phyloP scores from a whole-genome alignment of 2,113 vertebrate species.

The Cathartes aura region DNA sequence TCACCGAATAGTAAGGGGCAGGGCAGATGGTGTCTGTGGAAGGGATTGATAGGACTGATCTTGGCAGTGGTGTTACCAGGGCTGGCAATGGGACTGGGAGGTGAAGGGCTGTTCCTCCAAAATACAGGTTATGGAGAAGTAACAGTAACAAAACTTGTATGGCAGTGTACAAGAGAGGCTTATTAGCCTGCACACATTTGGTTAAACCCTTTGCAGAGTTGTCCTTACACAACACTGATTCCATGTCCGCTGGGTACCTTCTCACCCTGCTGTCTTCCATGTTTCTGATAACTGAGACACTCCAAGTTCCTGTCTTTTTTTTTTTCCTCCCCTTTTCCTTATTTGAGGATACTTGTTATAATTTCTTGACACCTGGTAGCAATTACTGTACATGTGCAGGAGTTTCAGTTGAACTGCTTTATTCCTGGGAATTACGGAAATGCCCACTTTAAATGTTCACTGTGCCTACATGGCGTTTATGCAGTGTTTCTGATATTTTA shows the following conservation, averaged over 20 bases:
- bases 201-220: background rate
- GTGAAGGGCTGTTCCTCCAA: background rate
- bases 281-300: background rate
- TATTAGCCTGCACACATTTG: background rate
- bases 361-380: background rate
- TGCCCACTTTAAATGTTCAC: background rate
- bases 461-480: background rate
- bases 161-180: background rate
- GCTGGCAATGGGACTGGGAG: background rate
- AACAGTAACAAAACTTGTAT: background rate
- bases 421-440: background rate
- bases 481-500: background rate
- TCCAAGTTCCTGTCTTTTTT: background rate
- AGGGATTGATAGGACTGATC: background rate
- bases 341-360: background rate
- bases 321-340: background rate
- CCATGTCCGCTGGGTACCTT: background rate
- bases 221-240: background rate
- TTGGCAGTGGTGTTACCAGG: background rate
- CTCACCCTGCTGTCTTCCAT: background rate
- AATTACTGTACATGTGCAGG: background rate
- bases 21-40: background rate
- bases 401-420: background rate
- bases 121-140: background rate
- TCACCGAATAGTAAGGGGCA: background rate